A percentile compares a stretch with the other conserved stretches of the same genome.
Evolutionary conservation across 1,140 invertebrate genomes (phyloP).

Genomic region (Drosophila pseudoananassae): DNA sequence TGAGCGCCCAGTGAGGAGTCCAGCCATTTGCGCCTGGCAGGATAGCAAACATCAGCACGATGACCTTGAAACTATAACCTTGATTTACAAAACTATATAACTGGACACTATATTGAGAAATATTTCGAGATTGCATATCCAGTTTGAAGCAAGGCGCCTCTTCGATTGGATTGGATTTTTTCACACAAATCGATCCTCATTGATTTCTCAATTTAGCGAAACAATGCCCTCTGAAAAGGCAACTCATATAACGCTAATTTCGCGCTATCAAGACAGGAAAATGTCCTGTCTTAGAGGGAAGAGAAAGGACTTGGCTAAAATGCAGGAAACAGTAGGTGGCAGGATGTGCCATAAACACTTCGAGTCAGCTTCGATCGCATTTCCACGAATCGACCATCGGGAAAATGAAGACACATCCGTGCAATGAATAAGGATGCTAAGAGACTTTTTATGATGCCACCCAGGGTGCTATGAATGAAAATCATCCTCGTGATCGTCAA

Average conservation of each 20-base stretch:
- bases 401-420: constrained; percentile 39
- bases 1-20: constrained; percentile 29
- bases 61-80: constrained; percentile 30
- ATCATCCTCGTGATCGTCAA: constrained; percentile 43
- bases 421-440: constrained; percentile 73
- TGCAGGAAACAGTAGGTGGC: constrained; percentile 66
- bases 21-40: constrained; percentile 57
- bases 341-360: constrained; percentile 55
- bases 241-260: constrained; percentile 78
- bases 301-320: constrained; percentile 2
- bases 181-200: constrained; percentile 30
- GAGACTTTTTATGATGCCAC: constrained; percentile 79
- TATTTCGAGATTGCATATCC: background rate
- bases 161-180: constrained; percentile 5
- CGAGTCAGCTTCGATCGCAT: constrained; percentile 43
- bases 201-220: constrained; percentile 62
- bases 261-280: constrained; percentile 57
- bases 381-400: constrained; percentile 58
- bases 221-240: constrained; percentile 70
- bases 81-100: background rate
- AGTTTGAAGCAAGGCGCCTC: constrained; percentile 4
- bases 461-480: constrained; percentile 77
- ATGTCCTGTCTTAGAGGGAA: constrained; percentile 33
- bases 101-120: background rate
- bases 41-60: constrained; percentile 21